These are phyloP conservation scores for Chalcosyrphus nemorum DNA, from an alignment of 2,888 invertebrate genomes.

Conservation along the genomic window DNA sequence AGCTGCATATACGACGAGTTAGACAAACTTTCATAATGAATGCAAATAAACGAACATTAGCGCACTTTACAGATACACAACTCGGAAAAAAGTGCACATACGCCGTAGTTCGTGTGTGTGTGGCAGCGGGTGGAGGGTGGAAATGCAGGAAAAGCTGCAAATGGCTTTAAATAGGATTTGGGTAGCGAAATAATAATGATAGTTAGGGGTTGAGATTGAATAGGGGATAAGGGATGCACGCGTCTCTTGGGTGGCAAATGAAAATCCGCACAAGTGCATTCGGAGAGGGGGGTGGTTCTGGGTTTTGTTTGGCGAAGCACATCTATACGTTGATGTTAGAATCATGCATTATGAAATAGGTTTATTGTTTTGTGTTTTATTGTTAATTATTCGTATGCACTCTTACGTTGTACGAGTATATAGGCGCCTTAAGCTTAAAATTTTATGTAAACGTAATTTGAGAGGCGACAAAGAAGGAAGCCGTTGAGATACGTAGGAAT, in stretches of 20 bases:
- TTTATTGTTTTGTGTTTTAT: neutral
- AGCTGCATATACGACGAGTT: neutral
- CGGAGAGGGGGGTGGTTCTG: neutral
- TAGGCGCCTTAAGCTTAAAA: neutral
- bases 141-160: conserved; percentile 7
- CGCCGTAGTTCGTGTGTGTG: conserved; percentile 14
- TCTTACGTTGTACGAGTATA: neutral
- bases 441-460: neutral
- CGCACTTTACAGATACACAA: neutral
- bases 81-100: conserved; percentile 16
- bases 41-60: conserved; percentile 43
- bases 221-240: neutral
- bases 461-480: neutral
- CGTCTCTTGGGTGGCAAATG: conserved; percentile 1
- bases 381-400: conserved; percentile 35
- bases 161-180: conserved; percentile 45
- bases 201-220: neutral
- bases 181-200: neutral
- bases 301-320: neutral
- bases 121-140: neutral
- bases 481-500: neutral
- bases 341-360: conserved; percentile 25
- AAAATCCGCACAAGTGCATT: conserved; percentile 32
- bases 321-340: neutral
- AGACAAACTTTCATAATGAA: conserved; percentile 35